phyloP scores from a whole-genome alignment of 2,888 invertebrate species.

The Augochlorella aurata region DNA sequence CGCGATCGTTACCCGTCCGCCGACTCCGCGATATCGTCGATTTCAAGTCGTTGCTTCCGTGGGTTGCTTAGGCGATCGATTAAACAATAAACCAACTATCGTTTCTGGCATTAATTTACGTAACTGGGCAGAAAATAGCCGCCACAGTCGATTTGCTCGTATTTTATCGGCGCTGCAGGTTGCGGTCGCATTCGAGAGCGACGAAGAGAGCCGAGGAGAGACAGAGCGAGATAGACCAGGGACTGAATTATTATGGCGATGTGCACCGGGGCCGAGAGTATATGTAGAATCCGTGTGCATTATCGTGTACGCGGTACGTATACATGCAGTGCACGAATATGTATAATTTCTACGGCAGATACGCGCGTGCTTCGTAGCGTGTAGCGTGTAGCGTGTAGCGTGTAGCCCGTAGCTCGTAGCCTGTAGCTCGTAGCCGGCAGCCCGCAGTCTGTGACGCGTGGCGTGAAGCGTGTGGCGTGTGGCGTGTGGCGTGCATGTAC shows the following conservation, averaged over 20 bases:
- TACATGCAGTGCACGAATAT: not conserved
- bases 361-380: not conserved
- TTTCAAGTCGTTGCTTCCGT: not conserved
- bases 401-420: not conserved
- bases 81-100: constrained; percentile 47
- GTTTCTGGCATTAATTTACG: constrained; percentile 51
- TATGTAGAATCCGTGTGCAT: constrained; percentile 52
- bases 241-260: constrained; percentile 65
- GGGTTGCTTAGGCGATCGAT: constrained; percentile 3
- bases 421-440: not conserved
- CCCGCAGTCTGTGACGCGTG: not conserved
- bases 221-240: constrained; percentile 51
- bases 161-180: constrained; percentile 56
- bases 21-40: not conserved
- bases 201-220: not conserved
- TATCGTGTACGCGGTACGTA: constrained; percentile 19
- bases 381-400: not conserved
- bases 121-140: constrained; percentile 54
- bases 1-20: too few relatives aligned
- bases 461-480: not conserved
- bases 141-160: constrained; percentile 51
- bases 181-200: constrained; percentile 56
- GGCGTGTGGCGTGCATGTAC: not conserved
- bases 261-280: constrained; percentile 47
- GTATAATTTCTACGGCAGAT: not conserved